These are phyloP conservation scores for Cyrtodaria siliqua DNA, from an alignment of 2,888 invertebrate genomes.

Conservation along the genomic window DNA sequence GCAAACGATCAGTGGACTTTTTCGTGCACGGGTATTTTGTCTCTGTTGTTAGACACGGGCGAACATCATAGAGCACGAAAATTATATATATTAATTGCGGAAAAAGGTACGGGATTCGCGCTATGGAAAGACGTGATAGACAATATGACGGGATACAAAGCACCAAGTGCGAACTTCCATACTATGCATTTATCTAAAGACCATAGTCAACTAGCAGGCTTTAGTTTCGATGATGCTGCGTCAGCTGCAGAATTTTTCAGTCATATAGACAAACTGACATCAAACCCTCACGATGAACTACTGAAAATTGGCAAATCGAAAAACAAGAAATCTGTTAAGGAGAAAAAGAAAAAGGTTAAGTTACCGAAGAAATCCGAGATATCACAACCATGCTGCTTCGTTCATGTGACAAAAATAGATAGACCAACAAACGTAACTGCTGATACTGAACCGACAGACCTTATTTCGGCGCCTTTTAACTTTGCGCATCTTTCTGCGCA, in stretches of 20 bases:
- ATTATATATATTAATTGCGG: constrained; percentile 91
- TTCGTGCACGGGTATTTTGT: constrained; percentile 92
- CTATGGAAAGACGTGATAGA: constrained; percentile 94
- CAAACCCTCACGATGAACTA: constrained; percentile 92
- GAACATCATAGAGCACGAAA: constrained; percentile 88
- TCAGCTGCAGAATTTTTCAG: constrained; percentile 90
- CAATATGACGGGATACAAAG: constrained; percentile 91
- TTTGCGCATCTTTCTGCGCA: constrained; percentile 54
- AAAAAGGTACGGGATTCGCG: constrained; percentile 93
- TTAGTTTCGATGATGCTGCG: constrained; percentile 92
- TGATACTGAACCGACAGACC: not conserved
- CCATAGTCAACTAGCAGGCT: constrained; percentile 91
- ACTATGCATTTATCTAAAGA: constrained; percentile 93
- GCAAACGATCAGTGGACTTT: constrained; percentile 89
- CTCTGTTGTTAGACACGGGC: constrained; percentile 92
- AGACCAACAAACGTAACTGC: constrained; percentile 45
- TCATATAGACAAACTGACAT: constrained; percentile 89
- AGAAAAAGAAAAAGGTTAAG: constrained; percentile 82
- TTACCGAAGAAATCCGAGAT: constrained; percentile 93
- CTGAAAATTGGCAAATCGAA: constrained; percentile 88
- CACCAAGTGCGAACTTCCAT: constrained; percentile 90
- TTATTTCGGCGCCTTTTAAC: constrained; percentile 58
- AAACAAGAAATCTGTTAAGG: constrained; percentile 79
- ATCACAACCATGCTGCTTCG: constrained; percentile 94
- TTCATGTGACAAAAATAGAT: constrained; percentile 93